These are phyloP conservation scores for Lobophora halterata DNA, from an alignment of 2,888 invertebrate genomes.

Conservation along the genomic window DNA sequence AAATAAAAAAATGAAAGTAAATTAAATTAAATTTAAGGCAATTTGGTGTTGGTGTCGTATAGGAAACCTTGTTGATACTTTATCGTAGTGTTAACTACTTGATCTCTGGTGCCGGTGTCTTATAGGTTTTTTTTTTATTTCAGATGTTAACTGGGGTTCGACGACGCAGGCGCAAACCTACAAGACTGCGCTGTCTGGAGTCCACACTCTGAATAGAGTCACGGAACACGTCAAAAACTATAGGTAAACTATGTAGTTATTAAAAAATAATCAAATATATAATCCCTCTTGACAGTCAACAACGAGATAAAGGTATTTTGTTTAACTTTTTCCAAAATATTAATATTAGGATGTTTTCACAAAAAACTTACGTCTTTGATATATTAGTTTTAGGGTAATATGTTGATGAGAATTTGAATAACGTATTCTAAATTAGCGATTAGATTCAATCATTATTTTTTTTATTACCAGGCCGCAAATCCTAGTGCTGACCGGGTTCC, in stretches of 20 bases:
- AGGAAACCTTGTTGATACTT: too few species aligned
- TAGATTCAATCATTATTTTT: background rate
- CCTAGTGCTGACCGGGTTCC: constrained; percentile 93
- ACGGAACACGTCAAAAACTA: constrained; percentile 99
- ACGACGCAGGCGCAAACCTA: constrained; percentile 98
- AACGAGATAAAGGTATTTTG: too few species aligned
- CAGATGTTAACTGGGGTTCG: constrained; percentile 99
- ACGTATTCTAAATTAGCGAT: too few species aligned
- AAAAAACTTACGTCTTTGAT: too few species aligned
- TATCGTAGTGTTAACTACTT: background rate
- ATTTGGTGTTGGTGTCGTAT: too few species aligned
- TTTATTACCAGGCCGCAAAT: constrained; percentile 80
- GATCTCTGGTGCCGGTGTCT: background rate
- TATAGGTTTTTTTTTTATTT: constrained; percentile 22
- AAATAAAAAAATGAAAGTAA: too few species aligned
- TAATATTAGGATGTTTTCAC: background rate
- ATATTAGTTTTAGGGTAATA: too few species aligned
- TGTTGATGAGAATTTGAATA: too few species aligned
- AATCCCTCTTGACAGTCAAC: too few species aligned
- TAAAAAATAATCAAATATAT: too few species aligned
- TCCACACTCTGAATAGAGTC: constrained; percentile 92
- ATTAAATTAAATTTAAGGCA: too few species aligned
- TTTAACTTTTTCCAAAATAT: background rate
- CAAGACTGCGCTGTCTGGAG: constrained; percentile 92
- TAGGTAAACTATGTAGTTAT: constrained; percentile 58